Evolutionary conservation across 2,888 invertebrate species (phyloP).

Genomic region (Antitype chi): DNA sequence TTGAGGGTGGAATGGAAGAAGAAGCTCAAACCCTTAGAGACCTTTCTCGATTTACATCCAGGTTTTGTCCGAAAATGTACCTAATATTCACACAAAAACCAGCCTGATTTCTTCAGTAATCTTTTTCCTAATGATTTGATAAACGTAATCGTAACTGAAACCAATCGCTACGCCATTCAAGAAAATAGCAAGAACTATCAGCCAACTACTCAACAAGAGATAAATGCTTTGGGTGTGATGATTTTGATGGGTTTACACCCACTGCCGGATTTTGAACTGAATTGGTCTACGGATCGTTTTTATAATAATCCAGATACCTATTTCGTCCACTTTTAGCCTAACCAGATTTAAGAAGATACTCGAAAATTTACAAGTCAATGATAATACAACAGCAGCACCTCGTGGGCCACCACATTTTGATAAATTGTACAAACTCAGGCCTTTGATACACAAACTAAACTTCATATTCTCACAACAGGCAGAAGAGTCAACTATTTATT

Average conservation of each 20-base stretch:
- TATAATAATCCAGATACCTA: constrained; percentile 16
- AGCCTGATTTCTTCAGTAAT: no score
- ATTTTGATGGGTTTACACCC: constrained; percentile 3
- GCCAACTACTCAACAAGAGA: constrained; percentile 6
- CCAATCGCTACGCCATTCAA: constrained; percentile 13
- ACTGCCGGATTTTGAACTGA: neutral
- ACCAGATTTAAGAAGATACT: neutral
- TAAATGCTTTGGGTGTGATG: constrained; percentile 9
- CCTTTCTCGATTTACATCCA: neutral
- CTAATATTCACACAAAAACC: constrained; percentile 5
- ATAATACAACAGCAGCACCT: neutral
- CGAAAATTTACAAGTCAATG: constrained; percentile 1
- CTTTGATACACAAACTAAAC: neutral
- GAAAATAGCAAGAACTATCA: neutral
- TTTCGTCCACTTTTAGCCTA: neutral
- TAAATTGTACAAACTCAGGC: constrained; percentile 8
- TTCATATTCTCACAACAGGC: neutral
- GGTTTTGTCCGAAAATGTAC: neutral
- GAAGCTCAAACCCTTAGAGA: no score
- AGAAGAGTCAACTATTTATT: neutral
- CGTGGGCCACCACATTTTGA: neutral
- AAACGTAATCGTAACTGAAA: neutral
- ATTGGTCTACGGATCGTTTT: constrained; percentile 3
- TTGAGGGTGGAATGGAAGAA: constrained; percentile 2
- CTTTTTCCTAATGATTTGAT: neutral